A percentile compares a stretch with the other conserved stretches of the same genome.
Evolutionary conservation across 2,888 invertebrate genomes (phyloP).

Genomic region (Limenitis camilla): DNA sequence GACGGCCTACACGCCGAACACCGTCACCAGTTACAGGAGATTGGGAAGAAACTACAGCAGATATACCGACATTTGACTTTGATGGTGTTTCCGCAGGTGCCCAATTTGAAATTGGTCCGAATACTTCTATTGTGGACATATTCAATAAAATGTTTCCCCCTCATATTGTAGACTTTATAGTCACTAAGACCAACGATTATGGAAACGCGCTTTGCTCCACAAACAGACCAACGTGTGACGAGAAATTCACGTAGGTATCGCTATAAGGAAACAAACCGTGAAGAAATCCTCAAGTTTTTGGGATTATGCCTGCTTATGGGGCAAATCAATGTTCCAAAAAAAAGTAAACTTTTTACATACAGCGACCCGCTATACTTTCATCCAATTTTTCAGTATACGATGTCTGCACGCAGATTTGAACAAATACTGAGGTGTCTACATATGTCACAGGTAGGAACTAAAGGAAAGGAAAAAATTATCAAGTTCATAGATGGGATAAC

Average conservation of each 20-base stretch:
- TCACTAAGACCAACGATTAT: not conserved
- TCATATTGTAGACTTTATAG: not conserved
- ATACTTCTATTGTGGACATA: not conserved
- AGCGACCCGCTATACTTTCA: not conserved
- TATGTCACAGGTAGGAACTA: constrained; percentile 2
- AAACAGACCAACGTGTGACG: not conserved
- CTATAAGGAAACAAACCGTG: not conserved
- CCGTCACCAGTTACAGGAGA: not conserved
- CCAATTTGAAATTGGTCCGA: not conserved
- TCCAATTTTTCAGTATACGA: constrained; percentile 1
- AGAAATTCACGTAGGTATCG: not conserved
- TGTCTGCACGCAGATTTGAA: constrained; percentile 4
- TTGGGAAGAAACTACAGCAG: not conserved
- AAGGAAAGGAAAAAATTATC: constrained; percentile 11
- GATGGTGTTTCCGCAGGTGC: not conserved
- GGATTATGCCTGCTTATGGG: not conserved
- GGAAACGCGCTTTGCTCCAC: not conserved
- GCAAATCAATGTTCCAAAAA: not conserved
- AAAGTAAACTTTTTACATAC: not conserved
- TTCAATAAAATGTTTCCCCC: not conserved
- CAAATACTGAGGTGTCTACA: constrained; percentile 3
- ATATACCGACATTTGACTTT: not conserved
- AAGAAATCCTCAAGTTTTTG: not conserved
- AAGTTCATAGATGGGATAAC: constrained; percentile 13
- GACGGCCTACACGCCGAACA: not conserved